Conservation (phyloP, 2,113 vertebrate species). For the Glaucomys volans region DNA sequence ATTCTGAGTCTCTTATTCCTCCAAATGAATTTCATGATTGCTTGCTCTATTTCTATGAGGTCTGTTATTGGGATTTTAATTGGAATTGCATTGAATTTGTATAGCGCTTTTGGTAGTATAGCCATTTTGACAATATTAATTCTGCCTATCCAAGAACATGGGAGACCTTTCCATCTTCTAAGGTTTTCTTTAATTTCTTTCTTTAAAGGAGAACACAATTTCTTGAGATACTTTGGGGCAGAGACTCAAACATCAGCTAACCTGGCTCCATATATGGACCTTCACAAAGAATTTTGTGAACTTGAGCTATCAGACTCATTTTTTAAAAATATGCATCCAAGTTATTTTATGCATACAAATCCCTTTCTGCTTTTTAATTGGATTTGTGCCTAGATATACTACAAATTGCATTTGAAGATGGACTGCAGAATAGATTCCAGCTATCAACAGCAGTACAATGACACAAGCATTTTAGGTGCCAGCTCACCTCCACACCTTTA, state of each 20-base stretch:
- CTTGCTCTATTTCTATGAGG: too few species aligned
- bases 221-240: conserved; percentile 54
- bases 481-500: conserved; percentile 37
- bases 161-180: too few species aligned
- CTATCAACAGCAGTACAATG: conserved; percentile 54
- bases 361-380: conserved; percentile 78
- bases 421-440: conserved; percentile 64
- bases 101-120: too few species aligned
- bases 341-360: conserved; percentile 71
- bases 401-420: conserved; percentile 77
- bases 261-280: neutral
- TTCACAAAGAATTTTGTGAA: conserved; percentile 64
- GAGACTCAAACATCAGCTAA: conserved; percentile 53
- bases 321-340: conserved; percentile 60
- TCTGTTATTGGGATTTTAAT: too few species aligned
- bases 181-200: too few species aligned
- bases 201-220: conserved; percentile 54
- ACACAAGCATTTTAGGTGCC: neutral
- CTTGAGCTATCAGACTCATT: conserved; percentile 53
- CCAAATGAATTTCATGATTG: too few species aligned
- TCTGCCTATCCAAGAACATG: too few species aligned
- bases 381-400: conserved; percentile 72
- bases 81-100: too few species aligned
- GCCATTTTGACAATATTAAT: too few species aligned
- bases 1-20: too few species aligned